Percentiles rank a stretch among this genome's conserved stretches.
Conservation (phyloP, 2,113 vertebrate genomes). For the Psilopogon haemacephalus region DNA sequence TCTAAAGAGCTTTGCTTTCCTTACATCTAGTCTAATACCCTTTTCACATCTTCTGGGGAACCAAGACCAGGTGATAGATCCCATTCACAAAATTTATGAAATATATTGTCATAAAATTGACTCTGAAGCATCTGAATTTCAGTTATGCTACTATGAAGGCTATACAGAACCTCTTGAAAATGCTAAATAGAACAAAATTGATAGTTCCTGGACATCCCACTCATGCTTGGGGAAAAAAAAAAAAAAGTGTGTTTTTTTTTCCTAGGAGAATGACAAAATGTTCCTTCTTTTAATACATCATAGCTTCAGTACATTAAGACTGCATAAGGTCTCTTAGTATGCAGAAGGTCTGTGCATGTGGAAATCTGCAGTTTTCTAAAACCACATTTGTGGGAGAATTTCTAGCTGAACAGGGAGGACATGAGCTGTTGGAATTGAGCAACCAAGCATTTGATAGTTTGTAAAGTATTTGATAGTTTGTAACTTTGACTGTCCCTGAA, state of each 20-base stretch:
- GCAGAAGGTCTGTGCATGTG: neutral
- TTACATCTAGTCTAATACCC: neutral
- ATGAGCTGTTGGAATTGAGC: no score
- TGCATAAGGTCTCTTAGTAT: neutral
- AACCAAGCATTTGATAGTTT: no score
- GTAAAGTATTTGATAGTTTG: no score
- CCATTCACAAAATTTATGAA: neutral
- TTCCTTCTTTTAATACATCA: neutral
- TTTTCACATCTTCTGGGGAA: neutral
- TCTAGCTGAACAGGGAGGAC: no score
- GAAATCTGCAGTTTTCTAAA: neutral
- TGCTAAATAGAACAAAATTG: neutral
- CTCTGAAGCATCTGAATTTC: neutral
- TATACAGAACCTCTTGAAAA: neutral
- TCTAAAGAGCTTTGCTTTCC: neutral
- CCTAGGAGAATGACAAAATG: neutral
- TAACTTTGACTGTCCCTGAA: no score
- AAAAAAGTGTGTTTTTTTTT: neutral
- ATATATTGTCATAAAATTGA: neutral
- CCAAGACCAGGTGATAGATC: neutral
- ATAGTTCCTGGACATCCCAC: neutral
- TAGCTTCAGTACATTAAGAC: neutral
- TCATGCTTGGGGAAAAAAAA: accelerated
- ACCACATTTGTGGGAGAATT: no score
- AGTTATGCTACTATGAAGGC: neutral